A percentile compares a stretch with the other conserved stretches of the same genome.
phyloP scores from a whole-genome alignment of 2,113 vertebrate species.

The Bagarius yarrelli region DNA sequence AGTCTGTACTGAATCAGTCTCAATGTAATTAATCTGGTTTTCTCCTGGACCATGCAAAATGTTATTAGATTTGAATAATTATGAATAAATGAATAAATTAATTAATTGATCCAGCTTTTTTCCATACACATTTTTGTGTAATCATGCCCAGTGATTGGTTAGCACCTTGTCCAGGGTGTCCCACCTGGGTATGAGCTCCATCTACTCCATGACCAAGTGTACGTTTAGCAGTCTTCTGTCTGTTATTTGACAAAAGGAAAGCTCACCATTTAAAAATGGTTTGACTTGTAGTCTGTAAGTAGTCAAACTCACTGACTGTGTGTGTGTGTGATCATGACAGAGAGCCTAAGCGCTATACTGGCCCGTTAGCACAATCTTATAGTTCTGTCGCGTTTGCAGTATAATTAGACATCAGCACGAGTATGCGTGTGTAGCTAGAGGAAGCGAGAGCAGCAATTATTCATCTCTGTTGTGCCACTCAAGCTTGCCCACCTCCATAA shows the following conservation, averaged over 20 bases:
- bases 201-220: too few relatives aligned
- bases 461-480: conserved; percentile 46
- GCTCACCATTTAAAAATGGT: neutral
- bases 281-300: neutral
- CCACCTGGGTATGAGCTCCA: too few relatives aligned
- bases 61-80: neutral
- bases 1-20: neutral
- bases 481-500: conserved; percentile 40
- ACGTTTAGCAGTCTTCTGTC: neutral
- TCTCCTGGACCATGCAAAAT: neutral
- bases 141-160: too few relatives aligned
- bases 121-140: too few relatives aligned
- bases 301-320: conserved; percentile 1
- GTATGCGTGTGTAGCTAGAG: conserved; percentile 25
- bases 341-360: conserved; percentile 28
- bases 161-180: too few relatives aligned
- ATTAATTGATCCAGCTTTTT: too few relatives aligned
- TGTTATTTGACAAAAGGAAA: neutral
- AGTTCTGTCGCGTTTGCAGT: conserved; percentile 34
- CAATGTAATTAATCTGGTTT: neutral
- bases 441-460: conserved; percentile 48
- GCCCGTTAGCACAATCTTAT: conserved; percentile 34
- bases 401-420: conserved; percentile 48
- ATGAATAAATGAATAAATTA: too few relatives aligned
- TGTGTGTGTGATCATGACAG: conserved; percentile 24